Conservation (phyloP, 2,113 vertebrate genomes). For the Ameiurus melas region DNA sequence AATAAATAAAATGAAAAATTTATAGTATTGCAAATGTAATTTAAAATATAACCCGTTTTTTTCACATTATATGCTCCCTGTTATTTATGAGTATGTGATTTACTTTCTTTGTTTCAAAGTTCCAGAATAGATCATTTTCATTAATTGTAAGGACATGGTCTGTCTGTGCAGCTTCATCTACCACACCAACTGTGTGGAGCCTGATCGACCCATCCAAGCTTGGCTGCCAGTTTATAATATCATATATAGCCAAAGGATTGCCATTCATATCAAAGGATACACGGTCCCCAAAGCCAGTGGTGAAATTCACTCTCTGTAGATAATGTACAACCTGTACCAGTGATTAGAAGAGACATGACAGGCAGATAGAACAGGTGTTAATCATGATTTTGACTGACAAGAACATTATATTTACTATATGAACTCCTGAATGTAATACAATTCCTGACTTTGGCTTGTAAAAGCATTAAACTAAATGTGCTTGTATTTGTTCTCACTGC, state of each 20-base stretch:
- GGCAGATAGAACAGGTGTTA: background rate
- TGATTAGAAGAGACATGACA: background rate
- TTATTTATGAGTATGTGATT: background rate
- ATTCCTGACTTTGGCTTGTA: background rate
- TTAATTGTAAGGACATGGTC: constrained; percentile 61
- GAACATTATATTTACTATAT: too few species aligned
- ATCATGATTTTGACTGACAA: background rate
- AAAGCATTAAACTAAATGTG: background rate
- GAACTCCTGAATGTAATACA: too few species aligned
- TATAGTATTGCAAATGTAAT: background rate
- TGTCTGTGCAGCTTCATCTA: constrained; percentile 56
- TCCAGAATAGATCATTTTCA: constrained; percentile 67
- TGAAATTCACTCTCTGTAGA: constrained; percentile 67
- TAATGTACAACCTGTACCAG: constrained; percentile 63
- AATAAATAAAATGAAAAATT: background rate
- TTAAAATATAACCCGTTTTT: background rate
- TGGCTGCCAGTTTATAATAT: constrained; percentile 70
- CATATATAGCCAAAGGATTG: constrained; percentile 70
- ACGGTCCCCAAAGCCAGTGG: constrained; percentile 65
- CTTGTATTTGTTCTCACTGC: background rate
- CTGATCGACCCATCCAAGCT: constrained; percentile 56
- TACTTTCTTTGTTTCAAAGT: constrained; percentile 57
- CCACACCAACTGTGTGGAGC: constrained; percentile 61
- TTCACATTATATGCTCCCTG: background rate
- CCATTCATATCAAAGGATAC: constrained; percentile 73